Conservation (phyloP, 2,888 invertebrate species). For the Amphipoea oculea region DNA sequence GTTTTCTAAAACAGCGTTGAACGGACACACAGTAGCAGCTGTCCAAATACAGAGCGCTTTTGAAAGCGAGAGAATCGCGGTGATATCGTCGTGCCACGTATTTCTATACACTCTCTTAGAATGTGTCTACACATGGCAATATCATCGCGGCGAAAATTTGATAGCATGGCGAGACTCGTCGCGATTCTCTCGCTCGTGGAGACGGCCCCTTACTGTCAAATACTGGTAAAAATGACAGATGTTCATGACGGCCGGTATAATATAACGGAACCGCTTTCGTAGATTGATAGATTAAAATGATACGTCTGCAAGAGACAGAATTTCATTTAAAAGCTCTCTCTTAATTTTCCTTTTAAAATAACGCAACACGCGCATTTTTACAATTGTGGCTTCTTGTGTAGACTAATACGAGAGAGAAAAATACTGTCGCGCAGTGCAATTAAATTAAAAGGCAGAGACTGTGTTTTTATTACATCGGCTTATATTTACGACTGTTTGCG, state of each 20-base stretch:
- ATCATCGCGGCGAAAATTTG: too few species aligned
- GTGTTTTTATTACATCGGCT: constrained; percentile 54
- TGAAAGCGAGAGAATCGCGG: not conserved
- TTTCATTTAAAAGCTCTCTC: not conserved
- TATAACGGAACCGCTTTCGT: not conserved
- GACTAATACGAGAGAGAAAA: constrained; percentile 51
- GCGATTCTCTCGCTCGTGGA: too few species aligned
- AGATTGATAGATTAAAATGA: not conserved
- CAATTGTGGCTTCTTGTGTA: constrained; percentile 13
- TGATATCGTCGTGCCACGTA: too few species aligned
- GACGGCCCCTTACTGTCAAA: not conserved
- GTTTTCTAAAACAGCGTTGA: not conserved
- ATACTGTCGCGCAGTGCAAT: constrained; percentile 58
- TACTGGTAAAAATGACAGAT: not conserved
- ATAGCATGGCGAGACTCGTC: too few species aligned
- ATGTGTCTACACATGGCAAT: too few species aligned
- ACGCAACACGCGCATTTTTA: constrained; percentile 12
- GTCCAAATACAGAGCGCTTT: not conserved
- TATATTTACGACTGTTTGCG: constrained; percentile 46
- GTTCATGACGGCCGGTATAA: not conserved
- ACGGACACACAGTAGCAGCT: not conserved
- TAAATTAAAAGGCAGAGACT: constrained; percentile 62
- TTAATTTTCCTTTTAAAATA: not conserved
- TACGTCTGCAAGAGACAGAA: not conserved
- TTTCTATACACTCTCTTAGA: too few species aligned